Conservation (phyloP, 2,888 invertebrate genomes). For the Monochamus alternatus region DNA sequence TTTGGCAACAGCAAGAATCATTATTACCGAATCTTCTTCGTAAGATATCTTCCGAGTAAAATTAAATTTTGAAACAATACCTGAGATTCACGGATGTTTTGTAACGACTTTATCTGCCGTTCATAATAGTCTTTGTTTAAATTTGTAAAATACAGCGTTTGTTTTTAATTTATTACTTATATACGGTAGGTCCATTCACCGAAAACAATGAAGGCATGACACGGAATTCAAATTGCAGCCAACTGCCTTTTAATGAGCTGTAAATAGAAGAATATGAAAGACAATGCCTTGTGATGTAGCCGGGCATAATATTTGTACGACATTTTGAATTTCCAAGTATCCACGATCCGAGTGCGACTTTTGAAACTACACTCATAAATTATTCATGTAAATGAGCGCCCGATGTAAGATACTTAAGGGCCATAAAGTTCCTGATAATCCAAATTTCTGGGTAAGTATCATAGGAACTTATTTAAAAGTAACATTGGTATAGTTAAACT, state of each 20-base stretch:
- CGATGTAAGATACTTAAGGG: too few relatives aligned
- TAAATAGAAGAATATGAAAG: constrained; percentile 58
- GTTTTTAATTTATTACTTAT: constrained; percentile 52
- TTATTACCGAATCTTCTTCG: constrained; percentile 2
- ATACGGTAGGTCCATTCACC: constrained; percentile 61
- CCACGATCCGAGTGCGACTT: too few relatives aligned
- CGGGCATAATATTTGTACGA: constrained; percentile 35
- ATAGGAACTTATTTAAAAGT: too few relatives aligned
- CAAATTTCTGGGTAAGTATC: too few relatives aligned
- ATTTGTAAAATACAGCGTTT: constrained; percentile 46
- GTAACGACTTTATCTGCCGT: constrained; percentile 43
- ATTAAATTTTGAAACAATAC: constrained; percentile 27
- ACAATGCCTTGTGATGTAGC: constrained; percentile 53
- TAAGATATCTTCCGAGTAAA: constrained; percentile 1
- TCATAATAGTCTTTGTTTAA: constrained; percentile 51
- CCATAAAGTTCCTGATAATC: too few relatives aligned
- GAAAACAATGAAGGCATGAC: constrained; percentile 62
- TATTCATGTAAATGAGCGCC: too few relatives aligned
- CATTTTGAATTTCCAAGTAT: constrained; percentile 37
- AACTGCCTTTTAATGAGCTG: constrained; percentile 65
- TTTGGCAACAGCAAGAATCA: background rate
- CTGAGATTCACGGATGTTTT: constrained; percentile 44
- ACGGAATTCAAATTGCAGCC: constrained; percentile 63
- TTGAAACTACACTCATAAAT: too few relatives aligned
- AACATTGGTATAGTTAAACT: too few relatives aligned